Evolutionary conservation across 2,113 vertebrate species (phyloP).

Genomic region (Neopipo cinnamomea): DNA sequence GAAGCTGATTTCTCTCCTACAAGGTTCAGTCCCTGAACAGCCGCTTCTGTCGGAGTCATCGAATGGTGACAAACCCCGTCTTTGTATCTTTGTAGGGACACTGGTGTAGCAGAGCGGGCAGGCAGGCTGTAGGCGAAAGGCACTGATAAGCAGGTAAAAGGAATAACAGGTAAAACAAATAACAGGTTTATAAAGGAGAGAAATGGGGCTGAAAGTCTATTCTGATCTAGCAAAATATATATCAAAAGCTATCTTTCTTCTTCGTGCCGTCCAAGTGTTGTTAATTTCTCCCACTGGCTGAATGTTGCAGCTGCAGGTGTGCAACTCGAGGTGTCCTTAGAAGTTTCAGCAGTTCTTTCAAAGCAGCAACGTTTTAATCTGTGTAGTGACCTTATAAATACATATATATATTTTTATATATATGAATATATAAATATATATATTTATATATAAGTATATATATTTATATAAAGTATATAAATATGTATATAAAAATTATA

Average conservation of each 20-base stretch:
- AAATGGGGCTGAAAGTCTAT: neutral
- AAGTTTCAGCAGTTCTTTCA: neutral
- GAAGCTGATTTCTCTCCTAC: fast-evolving
- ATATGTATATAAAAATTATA: no score
- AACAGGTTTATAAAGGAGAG: neutral
- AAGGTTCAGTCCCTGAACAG: neutral
- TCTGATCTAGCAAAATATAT: neutral
- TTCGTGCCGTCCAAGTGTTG: neutral
- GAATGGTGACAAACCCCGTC: fast-evolving
- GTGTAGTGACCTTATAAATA: neutral
- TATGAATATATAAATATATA: no score
- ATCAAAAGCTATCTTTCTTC: neutral
- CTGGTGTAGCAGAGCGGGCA: neutral
- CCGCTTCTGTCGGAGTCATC: fast-evolving
- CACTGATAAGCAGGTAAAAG: neutral
- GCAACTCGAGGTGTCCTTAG: fast-evolving
- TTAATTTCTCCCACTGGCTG: neutral
- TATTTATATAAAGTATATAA: no score
- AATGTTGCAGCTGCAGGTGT: no score
- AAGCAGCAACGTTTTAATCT: neutral
- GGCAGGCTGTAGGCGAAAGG: neutral
- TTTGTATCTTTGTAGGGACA: fast-evolving
- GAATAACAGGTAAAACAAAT: neutral
- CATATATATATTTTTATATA: no score
- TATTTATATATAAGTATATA: no score